These are phyloP conservation scores for Laupala kohalensis DNA, from an alignment of 1,140 invertebrate species.

Conservation along the genomic window DNA sequence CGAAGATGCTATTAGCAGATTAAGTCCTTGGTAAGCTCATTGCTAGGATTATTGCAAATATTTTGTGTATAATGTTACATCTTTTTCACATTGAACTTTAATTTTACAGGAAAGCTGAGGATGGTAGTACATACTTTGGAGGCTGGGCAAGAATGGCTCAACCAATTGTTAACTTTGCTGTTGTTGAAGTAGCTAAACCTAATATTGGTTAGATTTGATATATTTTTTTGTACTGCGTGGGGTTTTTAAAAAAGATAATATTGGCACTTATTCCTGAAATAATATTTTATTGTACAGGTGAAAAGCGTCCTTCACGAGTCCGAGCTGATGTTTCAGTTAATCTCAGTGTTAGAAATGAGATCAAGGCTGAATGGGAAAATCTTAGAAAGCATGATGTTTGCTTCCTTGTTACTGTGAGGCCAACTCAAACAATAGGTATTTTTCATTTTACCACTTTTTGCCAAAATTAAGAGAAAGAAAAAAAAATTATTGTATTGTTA, in stretches of 20 bases:
- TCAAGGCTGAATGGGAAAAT: conserved; percentile 95
- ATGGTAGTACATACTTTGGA: conserved; percentile 76
- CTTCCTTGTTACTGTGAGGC: conserved; percentile 85
- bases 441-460: background rate
- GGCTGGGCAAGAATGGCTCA: conserved; percentile 99
- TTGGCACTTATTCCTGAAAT: background rate
- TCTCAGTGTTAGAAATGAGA: conserved; percentile 74
- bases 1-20: conserved; percentile 85
- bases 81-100: too few species aligned
- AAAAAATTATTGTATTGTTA: conserved; percentile 6
- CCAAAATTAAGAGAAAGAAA: background rate
- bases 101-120: conserved; percentile 61
- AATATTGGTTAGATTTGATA: conserved; percentile 44
- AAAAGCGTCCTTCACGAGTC: conserved; percentile 87
- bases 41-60: background rate
- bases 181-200: conserved; percentile 87
- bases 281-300: conserved; percentile 38
- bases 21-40: conserved; percentile 77
- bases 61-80: too few species aligned
- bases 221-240: background rate
- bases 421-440: conserved; percentile 64
- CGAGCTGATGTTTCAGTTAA: conserved; percentile 89
- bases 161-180: conserved; percentile 80
- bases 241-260: background rate
- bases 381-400: conserved; percentile 95